A percentile compares a stretch with the other conserved stretches of the same genome.
Evolutionary conservation across 2,797 vertebrate genomes (phyloP).

Genomic region (Falco naumanni): DNA sequence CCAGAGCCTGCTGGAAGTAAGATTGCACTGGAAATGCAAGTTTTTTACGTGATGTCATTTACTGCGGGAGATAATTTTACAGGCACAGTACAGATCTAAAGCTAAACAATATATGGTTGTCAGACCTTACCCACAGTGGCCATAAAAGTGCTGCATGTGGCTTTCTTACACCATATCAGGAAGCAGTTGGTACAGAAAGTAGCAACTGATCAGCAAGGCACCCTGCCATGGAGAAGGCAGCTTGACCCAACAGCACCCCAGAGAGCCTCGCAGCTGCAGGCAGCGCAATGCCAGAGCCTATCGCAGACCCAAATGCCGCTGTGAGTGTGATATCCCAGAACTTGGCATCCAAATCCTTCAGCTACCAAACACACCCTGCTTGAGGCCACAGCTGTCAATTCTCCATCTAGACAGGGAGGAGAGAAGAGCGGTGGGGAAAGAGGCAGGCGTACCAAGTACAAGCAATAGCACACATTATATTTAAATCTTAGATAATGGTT

Average conservation of each 20-base stretch:
- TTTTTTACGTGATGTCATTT: neutral
- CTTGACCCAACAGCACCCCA: conserved; percentile 64
- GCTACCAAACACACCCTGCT: conserved; percentile 72
- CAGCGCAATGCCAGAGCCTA: conserved; percentile 45
- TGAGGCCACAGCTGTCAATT: conserved; percentile 73
- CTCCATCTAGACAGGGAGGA: conserved; percentile 47
- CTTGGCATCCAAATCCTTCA: conserved; percentile 69
- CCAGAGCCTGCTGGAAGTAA: neutral
- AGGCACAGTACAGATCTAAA: neutral
- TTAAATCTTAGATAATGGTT: neutral
- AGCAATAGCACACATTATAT: neutral
- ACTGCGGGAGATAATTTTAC: neutral
- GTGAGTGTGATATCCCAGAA: conserved; percentile 57
- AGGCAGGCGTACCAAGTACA: neutral
- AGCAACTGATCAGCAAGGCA: neutral
- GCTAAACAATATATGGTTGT: neutral
- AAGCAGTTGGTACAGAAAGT: neutral
- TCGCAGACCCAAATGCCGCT: conserved; percentile 56
- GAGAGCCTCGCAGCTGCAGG: conserved; percentile 62
- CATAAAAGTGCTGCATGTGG: neutral
- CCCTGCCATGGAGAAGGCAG: neutral
- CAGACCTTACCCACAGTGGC: neutral
- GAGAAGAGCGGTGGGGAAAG: neutral
- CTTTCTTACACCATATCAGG: neutral
- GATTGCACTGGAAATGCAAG: neutral